These are phyloP conservation scores for Buphagus erythrorhynchus DNA, from an alignment of 2,797 vertebrate species.

Conservation along the genomic window DNA sequence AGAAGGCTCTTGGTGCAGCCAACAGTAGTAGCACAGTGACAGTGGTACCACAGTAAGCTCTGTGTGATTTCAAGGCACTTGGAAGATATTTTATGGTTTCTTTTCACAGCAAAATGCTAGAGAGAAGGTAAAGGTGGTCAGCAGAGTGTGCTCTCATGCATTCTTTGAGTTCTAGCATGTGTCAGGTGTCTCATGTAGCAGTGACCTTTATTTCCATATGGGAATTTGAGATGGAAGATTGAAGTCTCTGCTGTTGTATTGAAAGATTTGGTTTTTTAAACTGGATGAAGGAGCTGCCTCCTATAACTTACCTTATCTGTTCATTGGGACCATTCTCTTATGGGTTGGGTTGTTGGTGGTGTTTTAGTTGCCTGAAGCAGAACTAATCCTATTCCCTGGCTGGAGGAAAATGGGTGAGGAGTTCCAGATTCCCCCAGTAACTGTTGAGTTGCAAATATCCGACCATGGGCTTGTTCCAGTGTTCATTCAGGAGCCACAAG, in stretches of 20 bases:
- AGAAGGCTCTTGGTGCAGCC: neutral
- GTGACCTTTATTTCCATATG: neutral
- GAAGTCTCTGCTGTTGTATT: neutral
- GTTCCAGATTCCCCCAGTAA: neutral
- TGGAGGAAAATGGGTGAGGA: neutral
- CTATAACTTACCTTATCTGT: neutral
- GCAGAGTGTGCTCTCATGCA: neutral
- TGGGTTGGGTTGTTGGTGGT: neutral
- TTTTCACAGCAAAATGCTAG: neutral
- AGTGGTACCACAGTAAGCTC: neutral
- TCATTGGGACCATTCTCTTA: neutral
- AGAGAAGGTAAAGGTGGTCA: neutral
- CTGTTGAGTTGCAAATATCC: neutral
- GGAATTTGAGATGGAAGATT: neutral
- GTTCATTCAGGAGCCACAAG: slow-evolving; percentile 34
- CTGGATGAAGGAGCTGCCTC: neutral
- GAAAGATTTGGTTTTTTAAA: neutral
- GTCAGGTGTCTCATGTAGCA: neutral
- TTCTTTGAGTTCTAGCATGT: rapidly evolving
- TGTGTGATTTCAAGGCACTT: neutral
- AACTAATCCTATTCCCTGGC: neutral
- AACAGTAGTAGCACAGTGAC: rapidly evolving
- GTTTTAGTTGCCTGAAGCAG: neutral
- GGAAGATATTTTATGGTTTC: neutral
- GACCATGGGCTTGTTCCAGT: neutral